Evolutionary conservation across 2,888 invertebrate species (phyloP).

Genomic region (Drosophila merina): DNA sequence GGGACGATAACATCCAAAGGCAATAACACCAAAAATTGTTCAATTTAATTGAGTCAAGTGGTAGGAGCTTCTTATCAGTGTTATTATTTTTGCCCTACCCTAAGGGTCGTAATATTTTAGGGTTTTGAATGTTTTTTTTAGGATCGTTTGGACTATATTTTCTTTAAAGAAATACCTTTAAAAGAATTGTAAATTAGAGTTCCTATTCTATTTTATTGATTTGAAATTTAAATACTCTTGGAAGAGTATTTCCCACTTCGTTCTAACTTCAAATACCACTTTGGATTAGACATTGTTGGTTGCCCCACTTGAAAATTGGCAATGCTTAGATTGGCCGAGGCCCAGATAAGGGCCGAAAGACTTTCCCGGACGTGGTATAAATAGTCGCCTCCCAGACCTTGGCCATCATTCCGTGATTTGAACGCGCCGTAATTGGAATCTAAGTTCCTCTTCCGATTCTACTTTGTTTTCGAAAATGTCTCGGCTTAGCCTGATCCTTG

Average conservation of each 20-base stretch:
- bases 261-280: background rate
- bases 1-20: slow-evolving; percentile 39
- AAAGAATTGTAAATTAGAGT: no score
- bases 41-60: slow-evolving; percentile 71
- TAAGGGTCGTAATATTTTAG: background rate
- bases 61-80: slow-evolving; percentile 52
- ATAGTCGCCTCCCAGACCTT: slow-evolving; percentile 43
- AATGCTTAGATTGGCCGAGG: slow-evolving; percentile 37
- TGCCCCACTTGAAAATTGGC: slow-evolving; percentile 66
- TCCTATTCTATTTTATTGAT: no score
- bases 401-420: slow-evolving; percentile 54
- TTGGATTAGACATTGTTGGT: slow-evolving; percentile 58
- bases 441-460: background rate
- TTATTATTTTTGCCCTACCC: slow-evolving; percentile 28
- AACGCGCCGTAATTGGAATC: slow-evolving; percentile 46
- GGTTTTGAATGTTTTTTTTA: background rate
- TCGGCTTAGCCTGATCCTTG: slow-evolving; percentile 55
- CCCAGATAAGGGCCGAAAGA: slow-evolving; percentile 58
- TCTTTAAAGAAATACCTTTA: no score
- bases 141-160: no score
- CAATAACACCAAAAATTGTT: slow-evolving; percentile 63
- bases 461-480: slow-evolving; percentile 41
- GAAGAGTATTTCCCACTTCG: background rate
- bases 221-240: background rate
- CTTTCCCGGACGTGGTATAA: slow-evolving; percentile 55